Base-by-base conservation (phyloP, 2,113 vertebrate genomes). In the Reinhardtius hippoglossoides region DNA sequence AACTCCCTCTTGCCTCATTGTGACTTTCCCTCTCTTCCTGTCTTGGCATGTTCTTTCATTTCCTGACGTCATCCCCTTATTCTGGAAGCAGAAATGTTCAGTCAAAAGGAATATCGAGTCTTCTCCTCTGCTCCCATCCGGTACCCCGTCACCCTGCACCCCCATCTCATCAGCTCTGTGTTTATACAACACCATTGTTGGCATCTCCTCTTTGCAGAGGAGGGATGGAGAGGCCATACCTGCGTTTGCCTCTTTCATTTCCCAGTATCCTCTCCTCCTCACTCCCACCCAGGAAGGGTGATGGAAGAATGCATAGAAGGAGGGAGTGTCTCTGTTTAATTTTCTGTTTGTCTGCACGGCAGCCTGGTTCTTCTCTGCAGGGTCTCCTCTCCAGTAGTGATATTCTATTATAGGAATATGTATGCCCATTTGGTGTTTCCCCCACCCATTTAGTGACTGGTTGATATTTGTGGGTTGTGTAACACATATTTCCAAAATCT, bases 331-430 rank as follows among this genome's bases (percentile, higher is more conserved):
- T 57, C 35, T 57, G 46, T 26, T 90, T 86, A 92, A 61, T 92
- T 80, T 54, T 56, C 73, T 50, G 90, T 82, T 87, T 89, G 66
- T 10, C 71, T 75, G 57, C 82, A 84, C 58, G 68, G 15, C 80
- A 78, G 56, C 55, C 27, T 76, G 24, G 0, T 71, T 87, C 1
- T 16, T 46, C 48, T 66, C 1, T 15, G 18, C 0, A 3, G 21
- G 13, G 26, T 20, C 12, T 21, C 44, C 44, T n/a, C 44, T 20
- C 2, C 15, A 3, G 9, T 9, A 9, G 13, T 18, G 18, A 18
- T 50, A 18, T 18, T 15, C 15, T 48, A 1, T 67, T 54, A 7
- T 23, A 9, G 0, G 8, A 5, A 23, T 40, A 1, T 12, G n/a
- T 3, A 15, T 31, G 5, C 21, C 18, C 16, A 44, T 44, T 63